Evolutionary conservation across 2,888 invertebrate species (phyloP).

Genomic region (Noctua janthe): DNA sequence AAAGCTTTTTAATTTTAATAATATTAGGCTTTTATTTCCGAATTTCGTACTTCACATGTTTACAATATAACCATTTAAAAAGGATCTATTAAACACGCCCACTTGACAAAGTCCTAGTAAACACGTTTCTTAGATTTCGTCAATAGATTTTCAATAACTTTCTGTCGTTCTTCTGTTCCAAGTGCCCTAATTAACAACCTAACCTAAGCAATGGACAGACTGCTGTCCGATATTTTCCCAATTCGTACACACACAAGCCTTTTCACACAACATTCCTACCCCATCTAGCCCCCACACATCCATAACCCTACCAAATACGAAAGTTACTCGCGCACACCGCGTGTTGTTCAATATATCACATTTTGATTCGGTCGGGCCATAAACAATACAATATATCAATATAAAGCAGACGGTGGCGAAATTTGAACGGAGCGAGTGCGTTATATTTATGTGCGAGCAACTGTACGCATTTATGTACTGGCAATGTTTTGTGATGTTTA

Average conservation of each 20-base stretch:
- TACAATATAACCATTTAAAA: too few species aligned
- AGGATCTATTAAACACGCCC: too few species aligned
- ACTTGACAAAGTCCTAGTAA: background rate
- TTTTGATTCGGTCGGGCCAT: constrained; percentile 90
- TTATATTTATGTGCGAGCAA: constrained; percentile 84
- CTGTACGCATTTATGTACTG: constrained; percentile 60
- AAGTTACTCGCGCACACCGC: constrained; percentile 88
- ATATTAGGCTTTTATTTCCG: too few species aligned
- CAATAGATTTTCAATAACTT: background rate
- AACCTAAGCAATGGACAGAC: background rate
- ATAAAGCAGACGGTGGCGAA: constrained; percentile 90
- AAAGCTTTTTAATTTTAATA: too few species aligned
- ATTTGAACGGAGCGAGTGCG: constrained; percentile 89
- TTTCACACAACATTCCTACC: constrained; percentile 41
- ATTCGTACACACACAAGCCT: background rate
- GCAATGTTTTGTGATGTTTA: constrained; percentile 59
- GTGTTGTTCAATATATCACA: constrained; percentile 89
- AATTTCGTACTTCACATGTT: too few species aligned
- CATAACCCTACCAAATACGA: constrained; percentile 88
- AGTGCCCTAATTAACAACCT: background rate
- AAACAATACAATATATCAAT: constrained; percentile 91
- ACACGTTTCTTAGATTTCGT: background rate
- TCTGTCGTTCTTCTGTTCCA: background rate
- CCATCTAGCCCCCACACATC: constrained; percentile 79
- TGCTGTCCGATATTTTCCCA: background rate